Conservation (phyloP, 2,888 invertebrate genomes). For the Lydus trimaculatus region DNA sequence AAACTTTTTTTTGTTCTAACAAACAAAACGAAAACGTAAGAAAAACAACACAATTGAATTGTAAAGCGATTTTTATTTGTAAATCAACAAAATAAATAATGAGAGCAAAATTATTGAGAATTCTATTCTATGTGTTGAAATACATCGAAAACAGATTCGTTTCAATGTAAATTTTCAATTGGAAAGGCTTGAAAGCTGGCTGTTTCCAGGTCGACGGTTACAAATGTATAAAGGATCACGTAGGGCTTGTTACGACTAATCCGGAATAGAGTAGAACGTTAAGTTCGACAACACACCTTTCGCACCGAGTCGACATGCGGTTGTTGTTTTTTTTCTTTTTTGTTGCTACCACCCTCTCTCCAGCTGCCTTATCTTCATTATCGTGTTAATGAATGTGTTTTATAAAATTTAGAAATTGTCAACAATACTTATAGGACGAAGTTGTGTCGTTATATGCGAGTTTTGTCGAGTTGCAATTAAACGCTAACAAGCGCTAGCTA, state of each 20-base stretch:
- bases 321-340: neutral
- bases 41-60: too few species aligned
- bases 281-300: constrained; percentile 4
- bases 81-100: neutral
- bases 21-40: too few species aligned
- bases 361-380: neutral
- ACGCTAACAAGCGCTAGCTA: neutral
- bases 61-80: too few species aligned
- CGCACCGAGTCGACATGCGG: neutral
- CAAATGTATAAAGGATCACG: constrained; percentile 1
- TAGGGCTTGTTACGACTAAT: constrained; percentile 6
- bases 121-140: neutral
- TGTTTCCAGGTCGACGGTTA: neutral
- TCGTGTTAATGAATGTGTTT: neutral
- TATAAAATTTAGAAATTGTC: neutral
- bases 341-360: neutral
- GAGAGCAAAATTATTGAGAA: neutral
- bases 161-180: constrained; percentile 3
- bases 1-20: too few species aligned
- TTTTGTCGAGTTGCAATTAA: neutral
- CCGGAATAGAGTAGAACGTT: neutral
- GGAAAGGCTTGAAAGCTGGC: neutral
- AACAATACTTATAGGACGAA: neutral
- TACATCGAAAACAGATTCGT: neutral
- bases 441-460: neutral